A percentile compares a stretch with the other conserved stretches of the same genome.
Conservation (phyloP, 2,888 invertebrate genomes). For the Malthinus flaveolus region DNA sequence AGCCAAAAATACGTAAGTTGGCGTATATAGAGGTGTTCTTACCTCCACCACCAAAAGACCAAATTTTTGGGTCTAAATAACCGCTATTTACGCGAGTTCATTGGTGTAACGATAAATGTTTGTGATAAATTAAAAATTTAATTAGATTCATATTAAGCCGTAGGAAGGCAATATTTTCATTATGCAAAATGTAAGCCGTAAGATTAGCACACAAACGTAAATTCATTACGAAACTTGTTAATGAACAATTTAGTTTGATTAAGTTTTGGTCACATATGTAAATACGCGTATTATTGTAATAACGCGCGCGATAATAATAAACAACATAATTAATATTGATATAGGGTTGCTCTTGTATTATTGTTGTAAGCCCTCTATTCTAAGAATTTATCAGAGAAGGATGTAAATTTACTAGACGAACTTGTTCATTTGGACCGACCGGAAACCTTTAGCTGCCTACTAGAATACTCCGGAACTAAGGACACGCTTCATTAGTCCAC, state of each 20-base stretch:
- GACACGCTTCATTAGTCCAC: constrained; percentile 27
- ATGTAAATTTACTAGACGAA: constrained; percentile 13
- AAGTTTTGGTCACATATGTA: constrained; percentile 18
- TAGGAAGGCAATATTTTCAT: constrained; percentile 28
- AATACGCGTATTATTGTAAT: constrained; percentile 17
- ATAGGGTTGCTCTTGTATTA: background rate
- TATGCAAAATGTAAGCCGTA: constrained; percentile 19
- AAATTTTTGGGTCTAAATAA: too few relatives aligned
- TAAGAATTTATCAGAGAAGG: constrained; percentile 8
- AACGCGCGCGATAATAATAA: constrained; percentile 20
- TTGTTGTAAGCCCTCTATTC: constrained; percentile 6
- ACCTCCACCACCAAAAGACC: too few relatives aligned
- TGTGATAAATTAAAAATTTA: constrained; percentile 14
- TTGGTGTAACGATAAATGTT: background rate
- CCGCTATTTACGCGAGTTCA: too few relatives aligned
- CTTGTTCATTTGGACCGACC: constrained; percentile 20
- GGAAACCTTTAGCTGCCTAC: constrained; percentile 27
- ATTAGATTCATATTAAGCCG: constrained; percentile 14
- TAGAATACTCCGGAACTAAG: constrained; percentile 20
- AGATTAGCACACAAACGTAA: constrained; percentile 27
- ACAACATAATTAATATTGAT: constrained; percentile 17
- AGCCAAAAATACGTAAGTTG: too few relatives aligned
- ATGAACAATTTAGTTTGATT: constrained; percentile 24
- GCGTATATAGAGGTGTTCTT: too few relatives aligned
- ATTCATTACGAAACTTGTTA: constrained; percentile 30